Base-by-base conservation (phyloP, 1,140 invertebrate species). In the Zaprionus africanus region DNA sequence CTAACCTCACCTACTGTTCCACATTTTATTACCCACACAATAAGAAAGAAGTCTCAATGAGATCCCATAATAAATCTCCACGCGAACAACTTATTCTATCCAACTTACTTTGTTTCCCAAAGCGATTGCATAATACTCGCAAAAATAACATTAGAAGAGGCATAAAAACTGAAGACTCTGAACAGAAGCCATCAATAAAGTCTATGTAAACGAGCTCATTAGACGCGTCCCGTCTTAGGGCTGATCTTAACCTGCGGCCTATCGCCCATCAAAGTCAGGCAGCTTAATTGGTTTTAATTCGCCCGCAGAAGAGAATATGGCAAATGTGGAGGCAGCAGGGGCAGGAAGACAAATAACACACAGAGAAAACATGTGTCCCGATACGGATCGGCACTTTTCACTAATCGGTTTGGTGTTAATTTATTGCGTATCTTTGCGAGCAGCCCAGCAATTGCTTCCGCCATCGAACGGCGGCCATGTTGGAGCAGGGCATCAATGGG, bases 331-430 rank as follows among this genome's bases (percentile, higher is more conserved):
- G 22, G n/a, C 15, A 12, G 24, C n/a, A 43, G 2, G 38, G 38
- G 24, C n/a, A 31, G 11, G 11, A 53, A 36, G n/a, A 46, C n/a
- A 46, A 17, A 43, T n/a, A 43, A n/a, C 3, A 63, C 17, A 75
- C 41, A 78, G 22, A 78, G 22, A 58, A 71, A 69, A 82, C 83
- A 88, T 87, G 75, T 88, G 84, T 71, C 31, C 22, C 69, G 83
- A 88, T 88, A 81, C 54, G 77, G 77, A 87, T 87, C 83, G 83
- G 56, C 78, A 87, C 84, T 87, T 87, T 87, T 87, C 84, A 87
- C 82, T 88, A 87, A 84, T 84, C 84, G 84, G 74, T 87, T 87
- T 88, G 84, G 84, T 87, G 84, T 87, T 87, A 87, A 87, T 87
- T 87, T 87, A 87, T 87, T 49, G 84, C 67, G 41, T 78, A 88